Conservation (phyloP, 1,140 invertebrate species). For the Zaprionus capensis region DNA sequence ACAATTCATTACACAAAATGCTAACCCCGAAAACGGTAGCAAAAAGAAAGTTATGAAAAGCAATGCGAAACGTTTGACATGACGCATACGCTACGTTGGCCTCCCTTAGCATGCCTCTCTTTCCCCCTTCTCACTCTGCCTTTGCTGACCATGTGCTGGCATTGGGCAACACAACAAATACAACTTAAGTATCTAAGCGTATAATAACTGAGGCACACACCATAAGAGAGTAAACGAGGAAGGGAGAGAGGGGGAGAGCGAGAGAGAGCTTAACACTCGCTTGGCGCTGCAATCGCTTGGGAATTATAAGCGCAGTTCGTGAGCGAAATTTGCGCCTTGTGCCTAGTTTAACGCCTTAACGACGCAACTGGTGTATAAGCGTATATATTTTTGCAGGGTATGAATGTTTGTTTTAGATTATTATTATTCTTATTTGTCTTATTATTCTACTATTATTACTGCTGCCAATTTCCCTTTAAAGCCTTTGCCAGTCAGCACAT, state of each 20-base stretch:
- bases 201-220: constrained; percentile 12
- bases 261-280: constrained; percentile 16
- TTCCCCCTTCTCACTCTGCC: background rate
- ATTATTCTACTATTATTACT: background rate
- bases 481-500: background rate
- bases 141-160: background rate
- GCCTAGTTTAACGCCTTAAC: constrained; percentile 3
- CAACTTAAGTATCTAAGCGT: constrained; percentile 9
- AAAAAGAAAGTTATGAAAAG: constrained; percentile 67
- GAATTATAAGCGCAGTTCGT: constrained; percentile 31
- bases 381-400: background rate
- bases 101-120: constrained; percentile 15
- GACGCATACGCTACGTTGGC: constrained; percentile 66
- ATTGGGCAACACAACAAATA: constrained; percentile 4
- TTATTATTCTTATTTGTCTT: background rate
- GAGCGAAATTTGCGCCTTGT: constrained; percentile 29
- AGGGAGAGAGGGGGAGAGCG: background rate
- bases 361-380: background rate
- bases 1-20: constrained; percentile 80
- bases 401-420: background rate
- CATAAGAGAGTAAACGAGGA: background rate
- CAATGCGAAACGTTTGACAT: constrained; percentile 66
- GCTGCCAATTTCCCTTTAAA: no score
- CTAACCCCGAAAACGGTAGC: constrained; percentile 53
- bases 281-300: constrained; percentile 22